These are phyloP conservation scores for Phylloscopus collybita DNA, from an alignment of 2,797 vertebrate species.

Conservation along the genomic window DNA sequence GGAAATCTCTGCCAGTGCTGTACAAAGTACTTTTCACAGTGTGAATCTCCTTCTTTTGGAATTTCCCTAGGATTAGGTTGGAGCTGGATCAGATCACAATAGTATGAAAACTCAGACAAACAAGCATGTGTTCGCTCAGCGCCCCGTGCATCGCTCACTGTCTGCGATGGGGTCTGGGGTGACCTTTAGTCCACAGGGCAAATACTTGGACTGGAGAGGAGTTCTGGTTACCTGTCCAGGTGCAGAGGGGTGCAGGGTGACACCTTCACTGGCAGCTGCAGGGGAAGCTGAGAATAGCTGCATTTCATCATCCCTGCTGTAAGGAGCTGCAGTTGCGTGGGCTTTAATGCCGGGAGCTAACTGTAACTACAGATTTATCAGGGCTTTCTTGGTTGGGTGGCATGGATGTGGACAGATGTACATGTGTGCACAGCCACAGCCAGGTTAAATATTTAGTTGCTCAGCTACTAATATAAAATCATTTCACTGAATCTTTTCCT, in stretches of 20 bases:
- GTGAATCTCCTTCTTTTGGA: background rate
- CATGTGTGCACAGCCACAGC: background rate
- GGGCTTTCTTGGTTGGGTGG: background rate
- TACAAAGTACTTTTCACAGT: background rate
- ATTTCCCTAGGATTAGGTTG: background rate
- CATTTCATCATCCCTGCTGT: background rate
- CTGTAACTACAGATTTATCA: background rate
- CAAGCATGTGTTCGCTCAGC: background rate
- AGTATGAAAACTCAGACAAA: background rate
- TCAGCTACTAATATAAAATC: background rate
- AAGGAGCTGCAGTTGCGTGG: background rate
- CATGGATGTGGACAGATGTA: background rate
- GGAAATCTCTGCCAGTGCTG: background rate
- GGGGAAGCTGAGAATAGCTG: background rate
- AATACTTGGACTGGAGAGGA: slow-evolving; percentile 19
- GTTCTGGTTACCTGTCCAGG: slow-evolving; percentile 29
- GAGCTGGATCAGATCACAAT: background rate
- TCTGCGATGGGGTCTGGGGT: background rate
- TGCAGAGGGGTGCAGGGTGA: background rate
- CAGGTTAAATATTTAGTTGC: background rate
- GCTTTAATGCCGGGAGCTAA: background rate
- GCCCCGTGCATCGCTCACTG: background rate
- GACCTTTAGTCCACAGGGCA: slow-evolving; percentile 48
- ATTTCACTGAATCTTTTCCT: background rate
- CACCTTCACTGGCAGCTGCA: background rate